Percentiles rank a stretch among this genome's conserved stretches.
Conservation (phyloP, 2,113 vertebrate genomes). For the Lathamus discolor region DNA sequence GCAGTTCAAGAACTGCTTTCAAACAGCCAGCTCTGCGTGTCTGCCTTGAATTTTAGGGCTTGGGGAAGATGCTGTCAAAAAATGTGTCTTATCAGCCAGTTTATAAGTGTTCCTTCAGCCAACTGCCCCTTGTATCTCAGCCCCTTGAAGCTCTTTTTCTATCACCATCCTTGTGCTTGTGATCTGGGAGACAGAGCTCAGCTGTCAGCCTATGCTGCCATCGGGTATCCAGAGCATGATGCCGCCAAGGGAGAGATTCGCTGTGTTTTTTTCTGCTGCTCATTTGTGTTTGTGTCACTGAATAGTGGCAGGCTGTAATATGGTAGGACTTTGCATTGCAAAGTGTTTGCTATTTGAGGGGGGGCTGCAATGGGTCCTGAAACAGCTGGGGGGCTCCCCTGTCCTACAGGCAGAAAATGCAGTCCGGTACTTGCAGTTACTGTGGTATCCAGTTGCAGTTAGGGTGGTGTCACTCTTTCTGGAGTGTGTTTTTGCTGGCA, state of each 20-base stretch:
- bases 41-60: neutral
- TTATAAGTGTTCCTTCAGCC: neutral
- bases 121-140: rapidly evolving
- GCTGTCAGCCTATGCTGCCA: neutral
- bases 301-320: neutral
- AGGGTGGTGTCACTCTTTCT: neutral
- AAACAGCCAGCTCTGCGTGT: rapidly evolving
- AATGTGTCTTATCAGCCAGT: neutral
- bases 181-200: neutral
- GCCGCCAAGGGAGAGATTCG: neutral
- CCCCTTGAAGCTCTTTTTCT: neutral
- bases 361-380: neutral
- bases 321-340: neutral
- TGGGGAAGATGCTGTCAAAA: neutral
- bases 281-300: neutral
- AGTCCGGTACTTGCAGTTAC: neutral
- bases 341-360: neutral
- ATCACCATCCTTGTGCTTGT: neutral
- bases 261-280: neutral
- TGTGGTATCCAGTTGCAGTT: neutral
- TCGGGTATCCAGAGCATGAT: neutral
- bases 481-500: neutral
- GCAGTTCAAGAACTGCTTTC: neutral
- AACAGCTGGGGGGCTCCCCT: neutral
- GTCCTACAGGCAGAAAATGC: neutral